Evolutionary conservation across 1,140 invertebrate species (phyloP).

Genomic region (Littorina saxatilis): DNA sequence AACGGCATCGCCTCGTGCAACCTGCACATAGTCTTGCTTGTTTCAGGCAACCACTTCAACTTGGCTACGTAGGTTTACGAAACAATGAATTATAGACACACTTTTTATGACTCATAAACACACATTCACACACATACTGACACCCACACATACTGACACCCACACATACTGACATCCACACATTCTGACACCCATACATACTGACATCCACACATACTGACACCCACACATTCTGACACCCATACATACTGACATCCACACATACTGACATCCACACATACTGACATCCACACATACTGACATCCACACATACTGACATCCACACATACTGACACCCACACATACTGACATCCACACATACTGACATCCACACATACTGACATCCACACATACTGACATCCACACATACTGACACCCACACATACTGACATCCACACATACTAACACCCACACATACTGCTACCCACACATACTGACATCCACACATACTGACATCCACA

Average conservation of each 20-base stretch:
- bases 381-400: not conserved
- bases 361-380: constrained; percentile 42
- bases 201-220: not conserved
- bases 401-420: not conserved
- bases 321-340: not conserved
- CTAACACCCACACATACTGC: not conserved
- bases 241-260: constrained; percentile 45
- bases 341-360: not conserved
- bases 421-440: not conserved
- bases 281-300: not conserved
- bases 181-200: not conserved
- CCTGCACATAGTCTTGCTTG: constrained; percentile 70
- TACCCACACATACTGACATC: no score
- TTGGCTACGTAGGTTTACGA: no score
- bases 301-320: not conserved
- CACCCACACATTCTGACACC: not conserved
- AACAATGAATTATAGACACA: no score
- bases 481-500: not conserved
- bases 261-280: not conserved
- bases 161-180: not conserved
- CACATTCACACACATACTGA: not conserved
- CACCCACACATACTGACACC: not conserved
- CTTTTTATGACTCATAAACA: not conserved
- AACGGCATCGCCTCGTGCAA: constrained; percentile 88
- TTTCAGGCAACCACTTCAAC: not conserved